Evolutionary conservation across 2,888 invertebrate genomes (phyloP).

Genomic region (Drosophila paucipuncta): DNA sequence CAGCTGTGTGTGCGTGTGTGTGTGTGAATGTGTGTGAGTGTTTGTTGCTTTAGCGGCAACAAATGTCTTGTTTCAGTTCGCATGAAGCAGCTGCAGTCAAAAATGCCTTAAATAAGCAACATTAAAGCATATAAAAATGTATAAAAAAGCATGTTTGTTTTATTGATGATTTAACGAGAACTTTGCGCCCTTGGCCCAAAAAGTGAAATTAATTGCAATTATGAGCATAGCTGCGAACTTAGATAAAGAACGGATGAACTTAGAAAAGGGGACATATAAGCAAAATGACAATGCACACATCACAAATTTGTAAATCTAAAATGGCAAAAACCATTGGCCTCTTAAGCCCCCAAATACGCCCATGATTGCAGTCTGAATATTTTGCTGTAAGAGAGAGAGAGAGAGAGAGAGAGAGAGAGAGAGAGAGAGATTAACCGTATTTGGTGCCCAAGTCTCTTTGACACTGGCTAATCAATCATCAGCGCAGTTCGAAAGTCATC

Average conservation of each 20-base stretch:
- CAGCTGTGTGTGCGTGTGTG: conserved; percentile 3
- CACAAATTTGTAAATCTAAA: neutral
- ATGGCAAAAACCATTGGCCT: neutral
- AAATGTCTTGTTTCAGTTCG: conserved; percentile 68
- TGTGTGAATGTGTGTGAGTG: conserved; percentile 1
- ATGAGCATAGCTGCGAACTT: neutral
- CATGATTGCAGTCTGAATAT: neutral
- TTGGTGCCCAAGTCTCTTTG: neutral
- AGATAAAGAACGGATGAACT: neutral
- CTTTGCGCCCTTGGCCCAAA: neutral
- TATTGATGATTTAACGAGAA: conserved; percentile 19
- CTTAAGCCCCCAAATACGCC: neutral
- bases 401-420: neutral
- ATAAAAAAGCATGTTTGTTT: neutral
- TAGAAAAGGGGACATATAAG: neutral
- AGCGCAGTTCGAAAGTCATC: conserved; percentile 1
- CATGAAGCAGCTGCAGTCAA: conserved; percentile 54
- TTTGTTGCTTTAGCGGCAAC: conserved; percentile 44
- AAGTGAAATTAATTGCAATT: neutral
- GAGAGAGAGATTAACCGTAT: neutral
- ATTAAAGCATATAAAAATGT: conserved; percentile 36
- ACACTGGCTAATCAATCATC: conserved; percentile 27
- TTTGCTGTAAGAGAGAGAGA: neutral
- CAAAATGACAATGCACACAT: neutral
- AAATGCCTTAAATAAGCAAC: conserved; percentile 73